Conservation (phyloP, 2,113 vertebrate genomes). For the Pollachius pollachius region DNA sequence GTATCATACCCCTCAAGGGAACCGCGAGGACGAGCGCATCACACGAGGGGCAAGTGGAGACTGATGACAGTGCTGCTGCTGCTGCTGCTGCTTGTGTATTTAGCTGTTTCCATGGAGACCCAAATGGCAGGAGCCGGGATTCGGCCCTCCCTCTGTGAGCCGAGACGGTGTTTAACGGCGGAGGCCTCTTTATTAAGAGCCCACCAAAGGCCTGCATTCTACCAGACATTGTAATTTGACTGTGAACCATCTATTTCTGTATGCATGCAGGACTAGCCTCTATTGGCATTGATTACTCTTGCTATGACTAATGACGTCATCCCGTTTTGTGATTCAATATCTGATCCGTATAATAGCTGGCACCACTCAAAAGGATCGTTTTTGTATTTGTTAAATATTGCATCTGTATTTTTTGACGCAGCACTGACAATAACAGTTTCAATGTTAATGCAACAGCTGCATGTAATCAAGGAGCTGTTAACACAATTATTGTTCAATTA, state of each 20-base stretch:
- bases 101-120: constrained; percentile 73
- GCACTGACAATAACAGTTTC: not conserved
- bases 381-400: too few relatives aligned
- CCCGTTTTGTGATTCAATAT: too few relatives aligned
- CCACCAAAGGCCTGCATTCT: too few relatives aligned
- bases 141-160: constrained; percentile 56
- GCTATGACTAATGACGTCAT: too few relatives aligned
- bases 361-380: too few relatives aligned
- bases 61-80: constrained; percentile 30
- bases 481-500: constrained; percentile 15
- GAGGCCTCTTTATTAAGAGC: too few relatives aligned
- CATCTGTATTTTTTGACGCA: not conserved
- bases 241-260: not conserved
- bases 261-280: not conserved
- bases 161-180: constrained; percentile 47
- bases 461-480: constrained; percentile 17
- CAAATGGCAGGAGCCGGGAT: constrained; percentile 61
- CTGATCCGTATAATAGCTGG: too few relatives aligned
- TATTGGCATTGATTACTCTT: not conserved
- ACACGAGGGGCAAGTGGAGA: constrained; percentile 3
- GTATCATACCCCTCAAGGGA: too few relatives aligned
- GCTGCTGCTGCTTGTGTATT: constrained; percentile 54
- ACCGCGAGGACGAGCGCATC: too few relatives aligned
- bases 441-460: constrained; percentile 14
- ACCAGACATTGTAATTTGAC: constrained; percentile 4